Percentiles rank a stretch among this genome's conserved stretches.
Evolutionary conservation across 2,113 vertebrate genomes (phyloP).

Genomic region (Phyllostomus discolor): DNA sequence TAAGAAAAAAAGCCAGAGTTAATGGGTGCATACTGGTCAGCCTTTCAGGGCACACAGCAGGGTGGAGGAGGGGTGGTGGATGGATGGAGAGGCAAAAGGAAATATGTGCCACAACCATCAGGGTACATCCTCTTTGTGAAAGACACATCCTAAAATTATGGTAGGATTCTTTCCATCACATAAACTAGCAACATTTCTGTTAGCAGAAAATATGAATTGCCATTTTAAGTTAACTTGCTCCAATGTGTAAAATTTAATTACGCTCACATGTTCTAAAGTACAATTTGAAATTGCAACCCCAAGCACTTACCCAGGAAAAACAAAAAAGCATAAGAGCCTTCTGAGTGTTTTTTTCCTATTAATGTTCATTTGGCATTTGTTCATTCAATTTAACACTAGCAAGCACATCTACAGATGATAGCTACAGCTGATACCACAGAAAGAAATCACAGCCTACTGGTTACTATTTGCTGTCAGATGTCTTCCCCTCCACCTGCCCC

Average conservation of each 20-base stretch:
- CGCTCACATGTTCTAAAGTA: slow-evolving; percentile 37
- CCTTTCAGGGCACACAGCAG: background rate
- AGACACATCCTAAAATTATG: background rate
- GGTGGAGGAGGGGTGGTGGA: background rate
- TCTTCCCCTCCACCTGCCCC: background rate
- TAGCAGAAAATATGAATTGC: slow-evolving; percentile 32
- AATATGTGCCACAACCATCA: background rate
- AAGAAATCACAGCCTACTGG: background rate
- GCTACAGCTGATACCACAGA: background rate
- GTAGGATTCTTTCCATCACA: background rate
- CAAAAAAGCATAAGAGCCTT: background rate
- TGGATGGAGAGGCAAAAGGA: background rate
- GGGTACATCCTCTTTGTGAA: background rate
- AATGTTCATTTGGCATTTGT: background rate
- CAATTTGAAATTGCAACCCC: slow-evolving; percentile 49
- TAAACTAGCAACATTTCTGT: background rate
- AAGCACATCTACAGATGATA: background rate
- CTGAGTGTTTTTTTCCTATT: background rate
- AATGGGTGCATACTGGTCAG: background rate
- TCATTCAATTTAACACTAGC: background rate
- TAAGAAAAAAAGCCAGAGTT: background rate
- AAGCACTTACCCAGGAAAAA: slow-evolving; percentile 43
- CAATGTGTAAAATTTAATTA: slow-evolving; percentile 65
- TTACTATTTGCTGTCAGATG: background rate
- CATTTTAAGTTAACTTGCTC: slow-evolving; percentile 58